Conservation (phyloP, 2,113 vertebrate species). For the Emberiza fucata region DNA sequence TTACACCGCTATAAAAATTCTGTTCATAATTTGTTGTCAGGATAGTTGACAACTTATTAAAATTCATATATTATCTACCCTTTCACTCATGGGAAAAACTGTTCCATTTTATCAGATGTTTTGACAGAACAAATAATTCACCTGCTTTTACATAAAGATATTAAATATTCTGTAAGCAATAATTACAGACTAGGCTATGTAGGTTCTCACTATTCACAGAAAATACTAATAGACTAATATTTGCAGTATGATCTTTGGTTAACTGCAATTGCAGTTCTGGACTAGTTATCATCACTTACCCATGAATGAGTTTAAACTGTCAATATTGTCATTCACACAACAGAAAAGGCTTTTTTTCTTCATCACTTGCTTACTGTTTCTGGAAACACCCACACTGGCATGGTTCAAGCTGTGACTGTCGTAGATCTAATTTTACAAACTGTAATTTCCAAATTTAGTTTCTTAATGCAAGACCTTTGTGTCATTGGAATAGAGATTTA, state of each 20-base stretch:
- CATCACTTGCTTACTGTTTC: background rate
- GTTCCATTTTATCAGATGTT: background rate
- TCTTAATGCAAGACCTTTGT: background rate
- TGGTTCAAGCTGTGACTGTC: background rate
- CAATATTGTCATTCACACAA: background rate
- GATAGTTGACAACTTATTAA: background rate
- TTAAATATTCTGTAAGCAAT: background rate
- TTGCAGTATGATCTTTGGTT: background rate
- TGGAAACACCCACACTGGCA: background rate
- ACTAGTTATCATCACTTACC: background rate
- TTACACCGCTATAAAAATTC: background rate
- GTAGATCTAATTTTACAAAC: background rate
- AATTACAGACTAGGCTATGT: background rate
- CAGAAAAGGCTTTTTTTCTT: background rate
- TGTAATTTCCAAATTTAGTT: background rate
- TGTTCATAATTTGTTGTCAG: background rate
- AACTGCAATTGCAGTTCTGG: background rate
- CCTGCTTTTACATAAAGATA: background rate
- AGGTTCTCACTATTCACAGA: background rate
- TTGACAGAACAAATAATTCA: slow-evolving; percentile 21
- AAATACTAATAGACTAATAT: background rate
- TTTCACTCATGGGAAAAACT: background rate
- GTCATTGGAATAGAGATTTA: background rate
- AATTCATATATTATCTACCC: background rate
- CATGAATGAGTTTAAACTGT: background rate